phyloP scores from a whole-genome alignment of 2,797 vertebrate genomes.

The Sebastes diploproa region DNA sequence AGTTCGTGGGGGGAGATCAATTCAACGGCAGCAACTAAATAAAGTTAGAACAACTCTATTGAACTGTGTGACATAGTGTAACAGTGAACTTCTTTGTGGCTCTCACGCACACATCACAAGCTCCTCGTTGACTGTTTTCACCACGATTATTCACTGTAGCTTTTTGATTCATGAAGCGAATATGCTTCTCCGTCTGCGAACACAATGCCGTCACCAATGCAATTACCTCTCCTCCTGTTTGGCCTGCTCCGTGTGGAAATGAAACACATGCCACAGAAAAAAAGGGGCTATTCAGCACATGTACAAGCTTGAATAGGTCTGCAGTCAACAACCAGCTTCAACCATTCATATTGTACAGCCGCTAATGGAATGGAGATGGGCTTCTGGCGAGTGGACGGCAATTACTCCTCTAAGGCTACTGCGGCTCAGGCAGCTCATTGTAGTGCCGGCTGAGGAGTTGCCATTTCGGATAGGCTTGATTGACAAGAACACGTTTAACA shows the following conservation, averaged over 20 bases:
- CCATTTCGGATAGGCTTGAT: constrained; percentile 71
- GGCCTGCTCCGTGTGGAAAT: constrained; percentile 43
- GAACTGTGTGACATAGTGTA: constrained; percentile 35
- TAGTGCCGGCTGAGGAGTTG: constrained; percentile 51
- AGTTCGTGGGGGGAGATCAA: constrained; percentile 35
- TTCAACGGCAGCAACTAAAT: constrained; percentile 45
- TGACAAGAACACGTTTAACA: constrained; percentile 81
- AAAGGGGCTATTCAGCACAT: constrained; percentile 38
- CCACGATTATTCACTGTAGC: constrained; percentile 23
- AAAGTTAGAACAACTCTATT: constrained; percentile 44
- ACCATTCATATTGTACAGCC: constrained; percentile 55
- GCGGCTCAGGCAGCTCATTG: constrained; percentile 53
- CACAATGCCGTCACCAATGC: constrained; percentile 49
- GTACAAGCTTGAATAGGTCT: constrained; percentile 42
- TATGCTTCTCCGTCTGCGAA: constrained; percentile 17
- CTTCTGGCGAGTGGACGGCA: constrained; percentile 48
- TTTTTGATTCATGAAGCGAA: constrained; percentile 45
- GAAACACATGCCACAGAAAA: constrained; percentile 42
- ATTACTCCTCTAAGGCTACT: constrained; percentile 55
- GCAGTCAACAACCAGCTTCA: constrained; percentile 54
- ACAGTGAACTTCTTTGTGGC: constrained; percentile 9
- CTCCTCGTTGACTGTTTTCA: constrained; percentile 9
- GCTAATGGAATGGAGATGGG: constrained; percentile 67
- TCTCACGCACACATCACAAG: constrained; percentile 2
- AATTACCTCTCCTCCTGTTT: constrained; percentile 53